Evolutionary conservation across 2,888 invertebrate species (phyloP).

Genomic region (Lobophora halterata): DNA sequence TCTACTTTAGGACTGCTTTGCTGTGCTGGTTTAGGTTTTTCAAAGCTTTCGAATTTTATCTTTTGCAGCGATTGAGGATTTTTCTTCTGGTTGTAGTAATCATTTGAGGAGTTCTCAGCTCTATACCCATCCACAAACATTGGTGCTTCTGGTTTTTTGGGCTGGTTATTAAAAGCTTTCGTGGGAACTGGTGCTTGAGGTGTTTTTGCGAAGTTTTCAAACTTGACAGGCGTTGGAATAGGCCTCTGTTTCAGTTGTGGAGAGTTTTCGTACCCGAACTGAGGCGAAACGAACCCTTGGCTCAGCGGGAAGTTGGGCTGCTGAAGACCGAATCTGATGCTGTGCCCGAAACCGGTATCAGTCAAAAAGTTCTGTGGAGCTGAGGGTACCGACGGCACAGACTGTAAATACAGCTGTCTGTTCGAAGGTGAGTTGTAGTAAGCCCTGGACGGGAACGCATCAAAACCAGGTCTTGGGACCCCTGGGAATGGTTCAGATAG

Average conservation of each 20-base stretch:
- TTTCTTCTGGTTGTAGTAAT: constrained; percentile 44
- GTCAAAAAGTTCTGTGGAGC: constrained; percentile 69
- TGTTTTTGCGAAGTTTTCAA: constrained; percentile 47
- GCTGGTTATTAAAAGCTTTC: constrained; percentile 53
- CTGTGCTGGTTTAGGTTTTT: constrained; percentile 38
- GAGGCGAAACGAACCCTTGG: constrained; percentile 65
- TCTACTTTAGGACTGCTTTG: constrained; percentile 51
- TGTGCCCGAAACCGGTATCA: constrained; percentile 70
- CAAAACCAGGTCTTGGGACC: constrained; percentile 52
- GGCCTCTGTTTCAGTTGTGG: constrained; percentile 51
- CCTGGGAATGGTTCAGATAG: constrained; percentile 66
- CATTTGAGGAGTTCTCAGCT: constrained; percentile 54
- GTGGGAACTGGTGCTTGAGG: constrained; percentile 31
- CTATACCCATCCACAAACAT: constrained; percentile 71
- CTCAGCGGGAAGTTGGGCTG: constrained; percentile 65
- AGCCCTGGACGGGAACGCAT: constrained; percentile 56
- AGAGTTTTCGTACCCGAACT: constrained; percentile 56
- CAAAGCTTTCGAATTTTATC: constrained; percentile 59
- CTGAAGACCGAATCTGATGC: constrained; percentile 63
- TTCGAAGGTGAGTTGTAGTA: constrained; percentile 58
- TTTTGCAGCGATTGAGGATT: constrained; percentile 65
- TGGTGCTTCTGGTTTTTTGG: constrained; percentile 52
- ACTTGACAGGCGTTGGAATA: constrained; percentile 50
- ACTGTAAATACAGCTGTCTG: constrained; percentile 66
- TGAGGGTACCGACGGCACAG: constrained; percentile 62